Conservation (phyloP, 2,888 invertebrate genomes). For the Eutolmus rufibarbis region DNA sequence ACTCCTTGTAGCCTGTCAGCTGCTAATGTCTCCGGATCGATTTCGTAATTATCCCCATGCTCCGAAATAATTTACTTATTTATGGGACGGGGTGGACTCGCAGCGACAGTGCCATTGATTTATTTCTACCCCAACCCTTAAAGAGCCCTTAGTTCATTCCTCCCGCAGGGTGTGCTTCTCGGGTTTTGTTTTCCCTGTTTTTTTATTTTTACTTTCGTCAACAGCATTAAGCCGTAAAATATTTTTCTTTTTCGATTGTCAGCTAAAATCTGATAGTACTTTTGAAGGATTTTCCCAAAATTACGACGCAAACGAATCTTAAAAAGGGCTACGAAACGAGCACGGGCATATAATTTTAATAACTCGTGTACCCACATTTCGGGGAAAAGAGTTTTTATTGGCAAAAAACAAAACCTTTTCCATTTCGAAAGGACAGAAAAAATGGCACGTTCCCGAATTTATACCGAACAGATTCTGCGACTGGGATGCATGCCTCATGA, state of each 20-base stretch:
- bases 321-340: neutral
- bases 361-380: neutral
- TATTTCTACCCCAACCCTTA: neutral
- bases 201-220: neutral
- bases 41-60: neutral
- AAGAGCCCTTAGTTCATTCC: neutral
- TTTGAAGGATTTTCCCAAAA: neutral
- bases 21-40: neutral
- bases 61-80: neutral
- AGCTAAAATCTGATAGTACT: neutral
- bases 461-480: neutral
- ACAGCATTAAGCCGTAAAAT: neutral
- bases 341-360: neutral
- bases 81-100: neutral
- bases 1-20: neutral
- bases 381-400: neutral
- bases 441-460: neutral
- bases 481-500: neutral
- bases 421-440: neutral
- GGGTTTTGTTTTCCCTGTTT: neutral
- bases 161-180: neutral
- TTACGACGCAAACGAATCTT: neutral
- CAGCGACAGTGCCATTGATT: neutral
- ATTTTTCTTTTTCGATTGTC: neutral
- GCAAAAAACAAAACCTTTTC: neutral